These are phyloP conservation scores for Eilema depressum DNA, from an alignment of 2,888 invertebrate species.

Conservation along the genomic window DNA sequence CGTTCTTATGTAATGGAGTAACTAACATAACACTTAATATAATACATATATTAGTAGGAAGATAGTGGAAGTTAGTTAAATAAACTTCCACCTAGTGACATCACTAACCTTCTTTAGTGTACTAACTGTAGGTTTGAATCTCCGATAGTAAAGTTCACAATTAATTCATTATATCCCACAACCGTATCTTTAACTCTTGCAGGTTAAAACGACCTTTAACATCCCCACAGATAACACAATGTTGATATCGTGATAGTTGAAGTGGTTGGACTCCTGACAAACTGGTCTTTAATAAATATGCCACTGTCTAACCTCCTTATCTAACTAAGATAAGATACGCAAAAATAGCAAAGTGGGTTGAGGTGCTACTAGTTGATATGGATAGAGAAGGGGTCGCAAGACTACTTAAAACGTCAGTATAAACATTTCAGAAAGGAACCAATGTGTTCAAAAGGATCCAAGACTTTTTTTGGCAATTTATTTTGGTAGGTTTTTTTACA, in stretches of 20 bases:
- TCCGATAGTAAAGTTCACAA: too few species aligned
- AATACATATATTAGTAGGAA: too few species aligned
- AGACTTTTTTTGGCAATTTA: too few species aligned
- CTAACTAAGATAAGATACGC: conserved; percentile 6
- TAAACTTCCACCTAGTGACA: too few species aligned
- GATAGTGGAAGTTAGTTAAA: too few species aligned
- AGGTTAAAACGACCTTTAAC: neutral
- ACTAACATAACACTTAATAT: too few species aligned
- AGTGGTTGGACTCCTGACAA: conserved; percentile 2
- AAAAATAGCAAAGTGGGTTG: neutral
- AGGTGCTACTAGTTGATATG: conserved; percentile 8
- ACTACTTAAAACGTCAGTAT: neutral
- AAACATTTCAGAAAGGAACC: neutral
- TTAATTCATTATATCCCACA: too few species aligned
- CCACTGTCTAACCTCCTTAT: neutral
- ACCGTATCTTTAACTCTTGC: neutral
- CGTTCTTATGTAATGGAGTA: too few species aligned
- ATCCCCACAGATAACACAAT: neutral
- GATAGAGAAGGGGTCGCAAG: neutral
- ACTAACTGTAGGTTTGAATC: too few species aligned
- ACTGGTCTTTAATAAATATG: conserved; percentile 4
- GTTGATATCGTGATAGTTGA: neutral
- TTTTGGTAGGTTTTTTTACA: too few species aligned
- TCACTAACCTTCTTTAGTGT: too few species aligned
- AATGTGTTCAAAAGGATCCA: neutral